Conservation (phyloP, 1,140 invertebrate species). For the Bombus breviceps region DNA sequence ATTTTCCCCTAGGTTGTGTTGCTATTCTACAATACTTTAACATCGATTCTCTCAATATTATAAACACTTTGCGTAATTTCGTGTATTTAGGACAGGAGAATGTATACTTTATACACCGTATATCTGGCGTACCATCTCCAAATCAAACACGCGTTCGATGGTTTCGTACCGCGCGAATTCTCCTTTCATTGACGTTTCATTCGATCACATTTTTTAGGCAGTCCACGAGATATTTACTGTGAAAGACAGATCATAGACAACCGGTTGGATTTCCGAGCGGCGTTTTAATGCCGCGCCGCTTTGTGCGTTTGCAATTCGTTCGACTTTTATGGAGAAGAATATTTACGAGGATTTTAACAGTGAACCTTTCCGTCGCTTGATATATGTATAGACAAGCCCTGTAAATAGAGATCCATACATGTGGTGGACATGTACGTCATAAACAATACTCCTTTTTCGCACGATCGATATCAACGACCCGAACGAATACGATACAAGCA, state of each 20-base stretch:
- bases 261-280: slow-evolving; percentile 57
- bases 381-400: background rate
- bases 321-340: slow-evolving; percentile 72
- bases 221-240: background rate
- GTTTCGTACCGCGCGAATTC: background rate
- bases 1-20: no score
- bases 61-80: no score
- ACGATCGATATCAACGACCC: slow-evolving; percentile 43
- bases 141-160: no score
- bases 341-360: slow-evolving; percentile 72
- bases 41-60: no score
- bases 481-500: background rate
- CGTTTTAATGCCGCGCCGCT: slow-evolving; percentile 61
- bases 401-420: slow-evolving; percentile 13
- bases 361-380: slow-evolving; percentile 28
- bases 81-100: no score
- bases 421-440: slow-evolving; percentile 56
- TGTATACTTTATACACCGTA: no score
- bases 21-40: no score
- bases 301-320: slow-evolving; percentile 62
- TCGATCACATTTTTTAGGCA: background rate
- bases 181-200: background rate
- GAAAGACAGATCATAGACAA: slow-evolving; percentile 12
- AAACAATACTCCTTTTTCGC: slow-evolving; percentile 66
- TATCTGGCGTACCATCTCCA: no score